Evolutionary conservation across 2,888 invertebrate genomes (phyloP), one percentile per base, ranked within the genome.

Genomic region (Eledone cirrhosa): DNA sequence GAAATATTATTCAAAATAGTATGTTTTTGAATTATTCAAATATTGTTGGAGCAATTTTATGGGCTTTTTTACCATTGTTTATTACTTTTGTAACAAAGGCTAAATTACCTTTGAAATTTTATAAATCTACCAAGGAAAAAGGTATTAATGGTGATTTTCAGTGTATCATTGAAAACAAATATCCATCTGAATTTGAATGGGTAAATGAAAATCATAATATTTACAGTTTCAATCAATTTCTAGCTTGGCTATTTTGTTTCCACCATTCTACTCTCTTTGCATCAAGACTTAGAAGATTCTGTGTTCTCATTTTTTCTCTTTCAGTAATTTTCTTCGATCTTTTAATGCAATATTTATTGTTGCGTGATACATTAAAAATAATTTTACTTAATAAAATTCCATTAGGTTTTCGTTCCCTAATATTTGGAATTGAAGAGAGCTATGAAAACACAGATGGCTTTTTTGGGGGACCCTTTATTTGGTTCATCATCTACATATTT

Each of bases 251-350:
- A 22, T 69, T 69, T 8, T 33, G 29, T n/a, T 69, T 69, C 31
- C 27, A 41, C 13, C 31, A 72, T 2, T 13, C 27, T 2, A 27
- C 72, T 1, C 13, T 5, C 8, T 22, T 33, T 33, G 72, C 41
- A 4, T 72, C 72, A 16, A 72, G 41, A 72, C n/a, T 72, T 3
- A 31, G 72, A 72, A 72, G 72, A n/a, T 72, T 41, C 4, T 19
- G 19, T 22, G 29, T 24, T 19, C n/a, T 72, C 22, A 3, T 72
- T 0, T 33, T 24, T 16, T 72, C 27, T 33, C 11, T 72, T 8
- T 13, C 29, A 4, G 22, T 72, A 1, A 19, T 72, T 33, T 31
- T 72, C 3, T 3, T 29, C 2, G 8, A 19, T 31, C 14, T 72
- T 22, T 7, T 72, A 8, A 11, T 33, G 11, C 1, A 41, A 2